These are phyloP conservation scores for Archips crataeganus DNA, from an alignment of 2,888 invertebrate genomes.

Conservation along the genomic window DNA sequence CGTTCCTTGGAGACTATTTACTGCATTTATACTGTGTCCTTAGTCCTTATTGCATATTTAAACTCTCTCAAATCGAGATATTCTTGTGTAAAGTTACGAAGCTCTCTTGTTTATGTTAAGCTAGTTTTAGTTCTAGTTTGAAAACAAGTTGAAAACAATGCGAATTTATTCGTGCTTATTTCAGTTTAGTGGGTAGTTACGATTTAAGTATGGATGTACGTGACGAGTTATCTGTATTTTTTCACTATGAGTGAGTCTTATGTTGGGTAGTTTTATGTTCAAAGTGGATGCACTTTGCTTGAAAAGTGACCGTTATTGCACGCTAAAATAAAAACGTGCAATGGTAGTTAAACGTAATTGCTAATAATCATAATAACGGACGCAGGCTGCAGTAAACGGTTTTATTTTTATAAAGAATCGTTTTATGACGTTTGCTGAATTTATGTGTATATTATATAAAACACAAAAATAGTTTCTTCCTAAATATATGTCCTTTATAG, in stretches of 20 bases:
- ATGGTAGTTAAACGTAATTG: background rate
- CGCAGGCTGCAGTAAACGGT: background rate
- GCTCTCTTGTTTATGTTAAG: conserved; percentile 28
- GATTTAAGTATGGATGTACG: background rate
- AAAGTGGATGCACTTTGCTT: background rate
- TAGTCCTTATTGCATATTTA: conserved; percentile 24
- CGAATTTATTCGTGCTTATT: background rate
- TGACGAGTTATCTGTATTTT: too few relatives aligned
- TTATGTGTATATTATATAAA: too few relatives aligned
- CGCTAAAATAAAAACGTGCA: background rate
- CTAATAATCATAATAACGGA: background rate
- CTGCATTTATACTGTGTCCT: background rate
- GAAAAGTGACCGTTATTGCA: background rate
- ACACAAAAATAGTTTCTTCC: too few relatives aligned
- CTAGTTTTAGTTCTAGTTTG: conserved; percentile 22
- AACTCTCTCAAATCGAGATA: conserved; percentile 32
- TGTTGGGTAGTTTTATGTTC: too few relatives aligned
- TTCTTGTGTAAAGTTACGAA: conserved; percentile 34
- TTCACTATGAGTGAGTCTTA: background rate
- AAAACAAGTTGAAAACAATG: background rate
- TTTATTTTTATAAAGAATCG: background rate
- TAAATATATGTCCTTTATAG: too few relatives aligned
- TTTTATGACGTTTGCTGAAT: background rate
- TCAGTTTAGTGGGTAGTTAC: conserved; percentile 7
- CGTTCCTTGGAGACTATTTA: background rate